These are phyloP conservation scores for Pluvialis apricaria DNA, from an alignment of 2,113 vertebrate genomes.

Conservation along the genomic window DNA sequence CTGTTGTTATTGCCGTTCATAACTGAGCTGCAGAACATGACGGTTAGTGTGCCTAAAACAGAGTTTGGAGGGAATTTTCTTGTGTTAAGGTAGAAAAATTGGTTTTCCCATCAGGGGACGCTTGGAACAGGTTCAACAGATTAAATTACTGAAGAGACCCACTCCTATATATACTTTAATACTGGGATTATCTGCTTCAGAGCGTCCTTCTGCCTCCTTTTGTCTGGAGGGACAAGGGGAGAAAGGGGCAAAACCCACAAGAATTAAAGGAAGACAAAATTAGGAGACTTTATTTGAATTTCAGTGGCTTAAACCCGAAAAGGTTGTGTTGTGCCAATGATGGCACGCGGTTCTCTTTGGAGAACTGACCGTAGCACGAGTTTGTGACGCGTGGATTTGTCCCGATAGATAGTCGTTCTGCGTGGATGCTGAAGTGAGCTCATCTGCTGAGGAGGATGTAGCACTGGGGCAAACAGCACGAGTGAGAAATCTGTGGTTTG, in stretches of 20 bases:
- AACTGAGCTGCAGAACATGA: not conserved
- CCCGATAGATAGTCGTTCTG: rapidly evolving
- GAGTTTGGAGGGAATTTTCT: not conserved
- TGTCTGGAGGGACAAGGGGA: not conserved
- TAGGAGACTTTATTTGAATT: not conserved
- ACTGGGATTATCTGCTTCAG: not conserved
- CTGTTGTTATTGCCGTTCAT: not conserved
- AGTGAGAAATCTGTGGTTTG: not conserved
- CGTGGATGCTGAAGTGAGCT: not conserved
- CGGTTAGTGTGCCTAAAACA: not conserved
- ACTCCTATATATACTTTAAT: not conserved
- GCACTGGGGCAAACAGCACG: not conserved
- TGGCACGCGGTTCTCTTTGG: rapidly evolving
- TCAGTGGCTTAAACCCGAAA: not conserved
- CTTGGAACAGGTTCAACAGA: not conserved
- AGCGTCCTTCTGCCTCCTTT: not conserved
- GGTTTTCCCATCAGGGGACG: not conserved
- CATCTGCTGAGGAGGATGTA: not conserved
- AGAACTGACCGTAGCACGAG: not conserved
- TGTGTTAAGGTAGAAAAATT: not conserved
- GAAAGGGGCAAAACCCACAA: not conserved
- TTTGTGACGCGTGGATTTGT: not conserved
- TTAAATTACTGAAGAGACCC: not conserved
- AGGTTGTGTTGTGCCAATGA: not conserved
- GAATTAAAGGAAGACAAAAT: not conserved